Conservation (phyloP, 2,888 invertebrate genomes). For the Oligia latruncula region DNA sequence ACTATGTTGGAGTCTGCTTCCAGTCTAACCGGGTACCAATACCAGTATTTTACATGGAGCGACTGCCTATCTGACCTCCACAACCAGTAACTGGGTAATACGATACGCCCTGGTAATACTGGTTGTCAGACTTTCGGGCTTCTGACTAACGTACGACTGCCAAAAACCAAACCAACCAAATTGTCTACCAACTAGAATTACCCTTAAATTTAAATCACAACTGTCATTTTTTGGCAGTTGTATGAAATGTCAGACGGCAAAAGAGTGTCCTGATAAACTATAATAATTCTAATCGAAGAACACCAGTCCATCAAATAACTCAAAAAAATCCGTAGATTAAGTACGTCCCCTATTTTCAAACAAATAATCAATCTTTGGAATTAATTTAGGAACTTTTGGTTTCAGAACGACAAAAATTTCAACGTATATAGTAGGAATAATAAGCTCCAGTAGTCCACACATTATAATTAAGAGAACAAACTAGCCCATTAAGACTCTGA, state of each 20-base stretch:
- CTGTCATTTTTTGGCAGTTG: background rate
- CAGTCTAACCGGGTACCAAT: too few relatives aligned
- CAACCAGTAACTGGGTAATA: too few relatives aligned
- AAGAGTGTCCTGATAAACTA: background rate
- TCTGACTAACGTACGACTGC: too few relatives aligned
- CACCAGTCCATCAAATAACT: too few relatives aligned
- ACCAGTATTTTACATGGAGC: too few relatives aligned
- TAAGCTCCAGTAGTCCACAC: background rate
- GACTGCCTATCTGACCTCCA: too few relatives aligned
- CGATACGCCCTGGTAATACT: too few relatives aligned
- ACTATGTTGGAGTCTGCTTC: too few relatives aligned
- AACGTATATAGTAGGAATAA: background rate
- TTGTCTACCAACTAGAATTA: background rate
- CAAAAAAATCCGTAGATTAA: background rate
- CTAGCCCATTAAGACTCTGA: constrained; percentile 49
- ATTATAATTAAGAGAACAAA: constrained; percentile 31
- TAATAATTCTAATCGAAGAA: background rate
- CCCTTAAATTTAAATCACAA: background rate
- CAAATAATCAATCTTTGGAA: background rate
- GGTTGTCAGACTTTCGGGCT: too few relatives aligned
- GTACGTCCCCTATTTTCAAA: background rate
- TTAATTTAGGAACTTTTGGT: background rate
- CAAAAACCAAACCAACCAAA: too few relatives aligned
- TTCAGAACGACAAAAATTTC: background rate
- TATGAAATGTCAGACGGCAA: background rate